phyloP scores from a whole-genome alignment of 1,140 invertebrate species.

The Dendrolimus punctatus region DNA sequence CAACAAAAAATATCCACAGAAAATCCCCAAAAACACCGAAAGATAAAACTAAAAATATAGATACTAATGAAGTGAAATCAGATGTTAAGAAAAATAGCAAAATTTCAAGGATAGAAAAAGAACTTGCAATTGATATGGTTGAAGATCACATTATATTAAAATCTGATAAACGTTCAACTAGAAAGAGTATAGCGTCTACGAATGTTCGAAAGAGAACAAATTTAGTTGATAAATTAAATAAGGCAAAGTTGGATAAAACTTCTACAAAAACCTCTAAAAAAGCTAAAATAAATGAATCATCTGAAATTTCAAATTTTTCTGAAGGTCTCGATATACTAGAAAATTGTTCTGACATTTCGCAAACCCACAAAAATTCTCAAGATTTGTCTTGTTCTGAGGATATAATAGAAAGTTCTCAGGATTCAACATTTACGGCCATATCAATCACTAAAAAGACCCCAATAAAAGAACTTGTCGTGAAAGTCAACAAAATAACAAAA shows the following conservation, averaged over 20 bases:
- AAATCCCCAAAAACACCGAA: no score
- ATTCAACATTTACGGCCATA: conserved; percentile 51
- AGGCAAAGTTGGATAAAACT: conserved; percentile 26
- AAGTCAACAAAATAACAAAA: conserved; percentile 14
- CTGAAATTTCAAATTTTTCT: conserved; percentile 5
- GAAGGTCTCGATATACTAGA: conserved; percentile 4
- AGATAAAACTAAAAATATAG: no score
- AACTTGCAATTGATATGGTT: conserved; percentile 63
- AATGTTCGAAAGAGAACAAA: conserved; percentile 26
- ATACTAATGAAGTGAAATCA: neutral
- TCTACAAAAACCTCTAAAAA: conserved; percentile 19
- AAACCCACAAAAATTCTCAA: conserved; percentile 9
- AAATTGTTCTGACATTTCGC: conserved; percentile 6
- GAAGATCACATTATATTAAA: conserved; percentile 59
- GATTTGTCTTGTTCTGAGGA: conserved; percentile 49
- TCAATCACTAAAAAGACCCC: conserved; percentile 33
- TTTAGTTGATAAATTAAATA: conserved; percentile 29
- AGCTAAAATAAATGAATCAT: conserved; percentile 15
- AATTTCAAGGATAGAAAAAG: conserved; percentile 54
- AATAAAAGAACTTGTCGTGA: conserved; percentile 29
- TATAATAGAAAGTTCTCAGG: conserved; percentile 69
- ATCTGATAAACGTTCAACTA: conserved; percentile 36
- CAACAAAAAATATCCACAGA: no score
- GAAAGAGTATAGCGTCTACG: conserved; percentile 30
- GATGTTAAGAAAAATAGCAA: conserved; percentile 31